Percentiles rank a stretch among this genome's conserved stretches.
These are phyloP conservation scores for Laodelphax striatellus DNA, from an alignment of 1,140 invertebrate species.

Conservation along the genomic window DNA sequence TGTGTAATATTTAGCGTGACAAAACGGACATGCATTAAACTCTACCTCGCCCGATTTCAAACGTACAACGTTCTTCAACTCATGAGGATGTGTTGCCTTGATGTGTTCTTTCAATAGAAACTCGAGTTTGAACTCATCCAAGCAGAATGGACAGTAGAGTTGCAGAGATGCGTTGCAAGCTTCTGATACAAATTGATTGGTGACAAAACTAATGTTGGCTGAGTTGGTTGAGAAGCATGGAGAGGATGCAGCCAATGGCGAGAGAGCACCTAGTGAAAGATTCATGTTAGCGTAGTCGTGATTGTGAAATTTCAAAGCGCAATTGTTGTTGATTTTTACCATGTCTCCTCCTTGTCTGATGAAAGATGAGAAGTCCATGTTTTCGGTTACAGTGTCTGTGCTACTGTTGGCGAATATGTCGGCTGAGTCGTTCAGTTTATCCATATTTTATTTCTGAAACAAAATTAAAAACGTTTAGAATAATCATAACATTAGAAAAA, in stretches of 20 bases:
- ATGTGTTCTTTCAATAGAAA: conserved; percentile 25
- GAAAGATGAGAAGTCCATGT: conserved; percentile 9
- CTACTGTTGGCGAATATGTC: conserved; percentile 24
- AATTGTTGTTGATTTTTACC: not conserved
- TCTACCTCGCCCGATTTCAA: conserved; percentile 10
- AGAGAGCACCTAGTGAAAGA: not conserved
- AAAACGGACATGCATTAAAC: conserved; percentile 22
- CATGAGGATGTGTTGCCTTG: conserved; percentile 17
- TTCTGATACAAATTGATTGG: conserved; percentile 20
- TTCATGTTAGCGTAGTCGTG: not conserved
- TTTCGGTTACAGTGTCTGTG: conserved; percentile 21
- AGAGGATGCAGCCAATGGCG: not conserved
- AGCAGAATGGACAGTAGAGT: conserved; percentile 26
- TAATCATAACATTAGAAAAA: too few species aligned
- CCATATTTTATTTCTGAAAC: not conserved
- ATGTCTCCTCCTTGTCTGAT: not conserved
- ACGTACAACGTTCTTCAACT: conserved; percentile 18
- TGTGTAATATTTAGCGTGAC: conserved; percentile 23
- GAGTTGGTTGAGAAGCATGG: not conserved
- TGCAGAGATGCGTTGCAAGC: conserved; percentile 13
- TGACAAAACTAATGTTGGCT: conserved; percentile 13
- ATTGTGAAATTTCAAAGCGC: not conserved
- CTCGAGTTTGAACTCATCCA: conserved; percentile 22
- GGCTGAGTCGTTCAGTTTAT: conserved; percentile 15
- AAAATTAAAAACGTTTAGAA: too few species aligned